Percentiles rank a stretch among this genome's conserved stretches.
phyloP scores from a whole-genome alignment of 2,888 invertebrate genomes.

The Schrankia costaestrigalis region DNA sequence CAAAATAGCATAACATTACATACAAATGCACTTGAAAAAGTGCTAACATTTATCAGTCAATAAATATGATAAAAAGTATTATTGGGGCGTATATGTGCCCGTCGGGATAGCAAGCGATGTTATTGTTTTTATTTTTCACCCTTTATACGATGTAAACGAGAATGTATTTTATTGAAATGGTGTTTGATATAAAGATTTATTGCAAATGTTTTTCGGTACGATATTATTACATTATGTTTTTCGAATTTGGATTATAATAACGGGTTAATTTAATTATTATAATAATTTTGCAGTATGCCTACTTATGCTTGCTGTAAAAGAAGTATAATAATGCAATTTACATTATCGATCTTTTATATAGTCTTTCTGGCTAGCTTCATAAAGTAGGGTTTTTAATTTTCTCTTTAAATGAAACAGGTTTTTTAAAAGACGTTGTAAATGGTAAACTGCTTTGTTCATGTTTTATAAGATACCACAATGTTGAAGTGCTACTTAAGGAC shows the following conservation, averaged over 20 bases:
- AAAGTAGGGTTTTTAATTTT: too few species aligned
- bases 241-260: slow-evolving; percentile 3
- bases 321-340: too few species aligned
- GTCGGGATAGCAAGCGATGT: slow-evolving; percentile 54
- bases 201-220: slow-evolving; percentile 23
- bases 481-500: too few species aligned
- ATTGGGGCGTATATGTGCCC: slow-evolving; percentile 73
- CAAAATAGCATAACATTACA: slow-evolving; percentile 38
- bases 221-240: slow-evolving; percentile 11
- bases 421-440: too few species aligned
- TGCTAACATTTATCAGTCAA: slow-evolving; percentile 75
- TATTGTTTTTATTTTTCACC: slow-evolving; percentile 76
- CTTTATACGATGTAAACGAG: slow-evolving; percentile 60
- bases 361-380: too few species aligned
- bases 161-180: slow-evolving; percentile 68
- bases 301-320: too few species aligned
- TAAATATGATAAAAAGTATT: slow-evolving; percentile 80
- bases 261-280: slow-evolving; percentile 2
- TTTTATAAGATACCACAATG: too few species aligned
- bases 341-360: too few species aligned
- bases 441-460: too few species aligned
- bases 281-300: too few species aligned
- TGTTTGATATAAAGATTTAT: slow-evolving; percentile 70
- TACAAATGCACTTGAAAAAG: slow-evolving; percentile 68
- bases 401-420: too few species aligned